These are phyloP conservation scores for Epizoanthus illoricatus DNA, from an alignment of 92 coral and sea anemone genomes.

Conservation along the genomic window DNA sequence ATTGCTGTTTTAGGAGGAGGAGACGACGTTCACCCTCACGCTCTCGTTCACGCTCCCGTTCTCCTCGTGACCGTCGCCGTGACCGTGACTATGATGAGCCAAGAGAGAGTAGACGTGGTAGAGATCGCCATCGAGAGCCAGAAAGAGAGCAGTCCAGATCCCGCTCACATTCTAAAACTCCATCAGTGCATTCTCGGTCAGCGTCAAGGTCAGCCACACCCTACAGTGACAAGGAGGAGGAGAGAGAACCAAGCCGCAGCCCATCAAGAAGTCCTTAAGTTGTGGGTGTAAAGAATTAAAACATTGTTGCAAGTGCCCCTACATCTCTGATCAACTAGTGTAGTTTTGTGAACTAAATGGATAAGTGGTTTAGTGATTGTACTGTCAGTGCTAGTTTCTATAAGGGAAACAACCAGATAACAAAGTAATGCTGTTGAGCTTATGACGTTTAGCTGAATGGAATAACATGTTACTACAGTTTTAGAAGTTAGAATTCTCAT, in stretches of 20 bases:
- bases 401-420: too few relatives aligned
- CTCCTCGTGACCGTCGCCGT: conserved; percentile 46
- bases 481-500: too few relatives aligned
- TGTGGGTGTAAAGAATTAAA: not conserved
- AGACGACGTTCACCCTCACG: conserved; percentile 60
- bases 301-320: too few relatives aligned
- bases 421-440: too few relatives aligned
- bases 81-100: conserved; percentile 29
- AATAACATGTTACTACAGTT: too few relatives aligned
- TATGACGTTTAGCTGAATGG: too few relatives aligned
- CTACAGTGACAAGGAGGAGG: conserved; percentile 68
- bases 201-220: conserved; percentile 33
- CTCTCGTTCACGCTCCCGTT: conserved; percentile 58
- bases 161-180: conserved; percentile 55
- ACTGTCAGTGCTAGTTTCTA: too few relatives aligned
- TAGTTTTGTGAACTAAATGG: too few relatives aligned
- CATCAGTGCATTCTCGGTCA: conserved; percentile 50
- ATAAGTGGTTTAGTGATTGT: too few relatives aligned
- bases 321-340: too few relatives aligned
- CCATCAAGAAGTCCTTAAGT: conserved; percentile 54
- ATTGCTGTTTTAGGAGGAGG: conserved; percentile 26
- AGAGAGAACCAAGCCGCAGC: conserved; percentile 55
- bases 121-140: conserved; percentile 39
- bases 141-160: conserved; percentile 66
- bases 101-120: conserved; percentile 20